Evolutionary conservation across 2,113 vertebrate genomes (phyloP).

Genomic region (Nanger granti): DNA sequence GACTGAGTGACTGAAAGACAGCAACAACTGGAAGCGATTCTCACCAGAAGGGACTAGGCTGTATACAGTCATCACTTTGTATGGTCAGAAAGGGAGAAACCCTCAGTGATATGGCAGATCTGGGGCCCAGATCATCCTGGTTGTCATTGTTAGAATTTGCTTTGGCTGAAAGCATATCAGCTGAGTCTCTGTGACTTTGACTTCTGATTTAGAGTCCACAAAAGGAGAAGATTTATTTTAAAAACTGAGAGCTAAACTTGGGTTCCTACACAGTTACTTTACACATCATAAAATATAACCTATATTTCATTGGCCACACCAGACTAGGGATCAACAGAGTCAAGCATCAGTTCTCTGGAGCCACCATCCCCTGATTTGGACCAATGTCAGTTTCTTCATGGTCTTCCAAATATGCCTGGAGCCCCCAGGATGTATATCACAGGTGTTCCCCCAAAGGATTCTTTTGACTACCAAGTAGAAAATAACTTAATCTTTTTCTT

Average conservation of each 20-base stretch:
- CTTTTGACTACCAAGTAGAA: not conserved
- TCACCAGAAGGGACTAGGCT: not conserved
- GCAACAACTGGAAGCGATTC: not conserved
- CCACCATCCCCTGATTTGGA: not conserved
- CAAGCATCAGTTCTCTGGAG: not conserved
- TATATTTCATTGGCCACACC: not conserved
- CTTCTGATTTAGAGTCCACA: not conserved
- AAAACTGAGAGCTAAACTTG: not conserved
- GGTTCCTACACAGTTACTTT: not conserved
- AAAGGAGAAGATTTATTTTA: not conserved
- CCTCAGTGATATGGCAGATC: accelerated
- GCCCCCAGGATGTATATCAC: not conserved
- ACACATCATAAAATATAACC: not conserved
- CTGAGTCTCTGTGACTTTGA: not conserved
- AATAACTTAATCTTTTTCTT: not conserved
- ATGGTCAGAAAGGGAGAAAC: not conserved
- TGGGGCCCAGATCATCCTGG: not conserved
- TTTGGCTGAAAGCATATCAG: not conserved
- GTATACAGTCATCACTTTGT: not conserved
- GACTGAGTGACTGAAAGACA: not conserved
- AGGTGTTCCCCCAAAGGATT: not conserved
- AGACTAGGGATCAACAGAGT: not conserved
- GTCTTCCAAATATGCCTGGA: not conserved
- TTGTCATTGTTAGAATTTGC: not conserved
- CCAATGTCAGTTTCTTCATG: not conserved